phyloP scores from a whole-genome alignment of 2,113 vertebrate genomes.

The Macquaria ambigua region DNA sequence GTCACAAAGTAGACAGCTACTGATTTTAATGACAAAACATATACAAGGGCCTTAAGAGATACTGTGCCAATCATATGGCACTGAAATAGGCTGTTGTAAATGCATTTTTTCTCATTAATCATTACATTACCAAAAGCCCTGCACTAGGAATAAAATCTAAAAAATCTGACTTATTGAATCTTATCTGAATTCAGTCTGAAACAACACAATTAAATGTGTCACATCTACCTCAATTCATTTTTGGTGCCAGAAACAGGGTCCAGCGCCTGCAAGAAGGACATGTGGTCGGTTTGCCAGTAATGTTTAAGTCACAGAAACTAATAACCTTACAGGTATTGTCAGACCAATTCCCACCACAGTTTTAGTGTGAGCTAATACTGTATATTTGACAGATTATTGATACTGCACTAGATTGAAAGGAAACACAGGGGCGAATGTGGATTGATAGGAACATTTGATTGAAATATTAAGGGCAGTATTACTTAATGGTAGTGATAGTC shows the following conservation, averaged over 20 bases:
- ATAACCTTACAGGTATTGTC: not conserved
- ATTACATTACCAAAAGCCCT: not conserved
- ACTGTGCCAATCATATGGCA: not conserved
- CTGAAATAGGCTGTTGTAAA: not conserved
- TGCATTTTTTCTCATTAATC: not conserved
- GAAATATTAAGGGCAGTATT: not conserved
- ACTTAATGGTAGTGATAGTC: not conserved
- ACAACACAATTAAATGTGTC: not conserved
- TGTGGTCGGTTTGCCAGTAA: not conserved
- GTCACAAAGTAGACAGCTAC: slow-evolving; percentile 3
- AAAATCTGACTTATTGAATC: not conserved
- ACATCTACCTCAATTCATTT: not conserved
- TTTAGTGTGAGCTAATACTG: not conserved
- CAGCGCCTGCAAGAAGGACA: not conserved
- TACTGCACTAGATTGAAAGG: not conserved
- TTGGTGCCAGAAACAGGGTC: not conserved
- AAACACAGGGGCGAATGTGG: not conserved
- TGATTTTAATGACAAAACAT: slow-evolving; percentile 6
- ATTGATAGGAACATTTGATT: not conserved
- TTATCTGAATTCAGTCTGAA: not conserved
- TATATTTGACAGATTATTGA: not conserved
- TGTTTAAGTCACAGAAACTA: not conserved
- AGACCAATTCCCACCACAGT: not conserved
- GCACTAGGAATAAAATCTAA: not conserved
- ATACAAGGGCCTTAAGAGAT: not conserved